A percentile compares a stretch with the other conserved stretches of the same genome.
These are phyloP conservation scores for Drosophila bifasciata DNA, from an alignment of 1,140 invertebrate species.

Conservation along the genomic window DNA sequence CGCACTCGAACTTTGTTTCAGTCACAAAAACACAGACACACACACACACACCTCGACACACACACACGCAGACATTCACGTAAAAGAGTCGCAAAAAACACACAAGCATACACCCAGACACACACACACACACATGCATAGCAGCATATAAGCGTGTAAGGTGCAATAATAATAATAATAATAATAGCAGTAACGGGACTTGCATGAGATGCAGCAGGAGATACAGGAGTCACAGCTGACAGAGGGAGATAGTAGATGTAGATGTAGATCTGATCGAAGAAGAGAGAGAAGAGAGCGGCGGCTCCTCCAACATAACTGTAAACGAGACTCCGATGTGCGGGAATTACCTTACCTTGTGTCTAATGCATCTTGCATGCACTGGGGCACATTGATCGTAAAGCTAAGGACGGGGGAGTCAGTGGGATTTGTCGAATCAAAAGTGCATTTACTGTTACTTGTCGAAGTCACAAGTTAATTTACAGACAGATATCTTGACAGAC, in stretches of 20 bases:
- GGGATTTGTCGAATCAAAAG: no score
- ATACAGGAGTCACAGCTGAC: not conserved
- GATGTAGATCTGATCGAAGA: not conserved
- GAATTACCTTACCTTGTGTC: no score
- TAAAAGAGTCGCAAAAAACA: slow-evolving; percentile 12
- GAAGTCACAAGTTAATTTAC: no score
- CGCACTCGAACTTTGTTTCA: slow-evolving; percentile 4
- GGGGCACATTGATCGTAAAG: no score
- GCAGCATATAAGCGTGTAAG: slow-evolving; percentile 12
- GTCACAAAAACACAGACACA: not conserved
- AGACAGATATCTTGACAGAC: no score
- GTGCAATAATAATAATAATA: slow-evolving; percentile 7
- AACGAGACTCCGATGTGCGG: no score
- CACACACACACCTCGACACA: slow-evolving; percentile 1
- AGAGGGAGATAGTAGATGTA: slow-evolving; percentile 4
- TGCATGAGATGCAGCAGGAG: slow-evolving; percentile 6
- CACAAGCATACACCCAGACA: slow-evolving; percentile 18
- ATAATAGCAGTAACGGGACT: not conserved
- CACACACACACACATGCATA: slow-evolving; percentile 10
- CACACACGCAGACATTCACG: not conserved
- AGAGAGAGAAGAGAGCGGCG: not conserved
- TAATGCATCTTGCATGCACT: no score
- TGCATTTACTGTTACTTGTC: no score
- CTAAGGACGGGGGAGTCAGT: no score
- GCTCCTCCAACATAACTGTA: no score